These are phyloP conservation scores for Parnassius mnemosyne DNA, from an alignment of 2,888 invertebrate genomes.

Conservation along the genomic window DNA sequence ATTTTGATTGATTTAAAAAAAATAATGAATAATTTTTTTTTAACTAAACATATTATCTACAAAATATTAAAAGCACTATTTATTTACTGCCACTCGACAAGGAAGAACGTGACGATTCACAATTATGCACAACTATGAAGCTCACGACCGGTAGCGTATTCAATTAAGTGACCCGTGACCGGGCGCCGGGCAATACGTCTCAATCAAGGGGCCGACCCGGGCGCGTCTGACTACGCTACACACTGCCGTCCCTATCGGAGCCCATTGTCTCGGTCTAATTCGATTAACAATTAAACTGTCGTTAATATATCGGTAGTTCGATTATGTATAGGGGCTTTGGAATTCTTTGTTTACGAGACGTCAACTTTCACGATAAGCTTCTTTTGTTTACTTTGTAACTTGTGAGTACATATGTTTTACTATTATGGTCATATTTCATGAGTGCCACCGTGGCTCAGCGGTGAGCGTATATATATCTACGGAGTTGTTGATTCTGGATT, in stretches of 20 bases:
- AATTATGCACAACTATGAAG: constrained; percentile 6
- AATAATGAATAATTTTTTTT: no score
- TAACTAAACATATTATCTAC: no score
- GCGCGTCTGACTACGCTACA: constrained; percentile 54
- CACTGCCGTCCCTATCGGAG: constrained; percentile 40
- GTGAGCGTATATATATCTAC: background rate
- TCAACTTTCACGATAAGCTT: constrained; percentile 6
- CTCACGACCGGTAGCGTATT: constrained; percentile 9
- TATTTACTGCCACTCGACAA: constrained; percentile 3
- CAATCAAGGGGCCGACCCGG: constrained; percentile 50
- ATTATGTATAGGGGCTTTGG: constrained; percentile 21
- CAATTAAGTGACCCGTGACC: constrained; percentile 24
- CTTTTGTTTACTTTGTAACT: constrained; percentile 8
- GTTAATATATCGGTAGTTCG: constrained; percentile 18
- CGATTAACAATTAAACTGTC: constrained; percentile 51
- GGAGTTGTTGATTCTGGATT: background rate
- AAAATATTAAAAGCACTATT: background rate
- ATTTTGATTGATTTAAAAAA: no score
- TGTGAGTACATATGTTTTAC: background rate
- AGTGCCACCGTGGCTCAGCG: background rate
- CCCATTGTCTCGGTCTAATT: constrained; percentile 65
- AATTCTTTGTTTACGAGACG: constrained; percentile 21
- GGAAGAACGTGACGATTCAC: background rate
- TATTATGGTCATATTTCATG: background rate
- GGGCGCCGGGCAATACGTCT: constrained; percentile 49